Evolutionary conservation across 2,888 invertebrate genomes (phyloP), one percentile per base, ranked within the genome.

Genomic region (Stenichneumon culpator): DNA sequence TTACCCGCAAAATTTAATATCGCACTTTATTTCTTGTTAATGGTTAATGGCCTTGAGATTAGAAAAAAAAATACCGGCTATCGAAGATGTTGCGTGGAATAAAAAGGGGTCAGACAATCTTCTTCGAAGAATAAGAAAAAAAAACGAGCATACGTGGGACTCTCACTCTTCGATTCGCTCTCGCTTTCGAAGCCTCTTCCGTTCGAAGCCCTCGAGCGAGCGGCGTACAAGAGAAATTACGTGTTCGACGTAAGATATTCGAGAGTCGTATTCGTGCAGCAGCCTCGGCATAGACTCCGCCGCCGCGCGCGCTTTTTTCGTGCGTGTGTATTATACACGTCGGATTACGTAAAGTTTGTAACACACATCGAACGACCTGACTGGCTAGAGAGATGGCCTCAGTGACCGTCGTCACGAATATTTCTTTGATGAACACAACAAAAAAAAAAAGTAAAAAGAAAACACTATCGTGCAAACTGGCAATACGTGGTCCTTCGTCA

Each of bases 311-410:
- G 22, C 19, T 16, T 69, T 47, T 39, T n/a, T 68, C n/a, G 14
- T 68, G 39, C 57, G 65, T 79, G 22, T 54, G 9, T n/a, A 52
- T 72, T 54, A 47, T 60, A 54, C 36, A 25, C 28, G 67, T 57
- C 16, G 32, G 68, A 84, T 84, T 84, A 79, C 78, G 84, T 84
- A 84, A 84, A 69, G 32, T 84, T 73, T 25, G 68, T 74, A 67
- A 47, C 60, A 78, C 65, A 63, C 57, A 67, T 19, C 28, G 65
- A 75, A 57, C 47, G 52, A 54, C 28, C 60, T 19, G 44, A 16
- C 28, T 32, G n/a, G 19, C 39, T 36, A 22, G 63, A 79, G 63
- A 60, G 57, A 68, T 72, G 83, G 83, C 52, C 79, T 79, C 60
- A 50, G 25, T 22, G 60, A 57, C 32, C 32, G 28, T 74, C 69